Conservation (phyloP, 2,113 vertebrate genomes). For the Nesogale talazaci region DNA sequence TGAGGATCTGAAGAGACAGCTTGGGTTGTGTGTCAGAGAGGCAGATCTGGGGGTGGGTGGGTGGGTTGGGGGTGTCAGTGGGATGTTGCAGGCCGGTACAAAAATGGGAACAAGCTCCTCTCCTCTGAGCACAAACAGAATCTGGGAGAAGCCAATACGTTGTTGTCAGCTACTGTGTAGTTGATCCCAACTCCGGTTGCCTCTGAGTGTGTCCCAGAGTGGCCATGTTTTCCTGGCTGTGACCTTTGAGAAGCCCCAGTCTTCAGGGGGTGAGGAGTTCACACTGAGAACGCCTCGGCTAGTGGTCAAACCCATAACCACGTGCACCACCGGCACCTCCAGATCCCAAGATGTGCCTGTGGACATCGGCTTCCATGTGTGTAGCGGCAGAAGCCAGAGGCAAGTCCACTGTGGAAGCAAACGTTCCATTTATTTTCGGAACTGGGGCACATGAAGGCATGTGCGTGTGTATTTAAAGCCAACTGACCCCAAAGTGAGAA, state of each 20-base stretch:
- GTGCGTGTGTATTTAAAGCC: slow-evolving; percentile 50
- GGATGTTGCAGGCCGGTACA: neutral
- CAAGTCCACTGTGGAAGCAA: slow-evolving; percentile 8
- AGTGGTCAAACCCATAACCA: neutral
- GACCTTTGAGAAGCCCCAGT: neutral
- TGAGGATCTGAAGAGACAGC: neutral
- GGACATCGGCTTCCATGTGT: slow-evolving; percentile 2
- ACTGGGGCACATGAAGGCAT: neutral
- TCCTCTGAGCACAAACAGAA: neutral
- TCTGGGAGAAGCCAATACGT: neutral
- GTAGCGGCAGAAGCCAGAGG: neutral
- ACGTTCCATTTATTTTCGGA: slow-evolving; percentile 47
- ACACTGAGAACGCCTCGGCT: too few relatives aligned
- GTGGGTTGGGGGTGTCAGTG: neutral
- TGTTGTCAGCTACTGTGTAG: neutral
- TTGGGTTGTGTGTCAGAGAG: neutral
- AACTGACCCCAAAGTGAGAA: slow-evolving; percentile 61
- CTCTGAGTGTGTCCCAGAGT: neutral
- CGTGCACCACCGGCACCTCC: neutral
- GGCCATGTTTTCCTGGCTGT: neutral
- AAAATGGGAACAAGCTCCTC: neutral
- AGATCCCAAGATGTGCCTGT: neutral
- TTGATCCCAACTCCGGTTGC: neutral
- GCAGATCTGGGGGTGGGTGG: neutral
- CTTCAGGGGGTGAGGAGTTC: too few relatives aligned